Conservation (phyloP, 2,797 vertebrate genomes). For the Luscinia megarhynchos region DNA sequence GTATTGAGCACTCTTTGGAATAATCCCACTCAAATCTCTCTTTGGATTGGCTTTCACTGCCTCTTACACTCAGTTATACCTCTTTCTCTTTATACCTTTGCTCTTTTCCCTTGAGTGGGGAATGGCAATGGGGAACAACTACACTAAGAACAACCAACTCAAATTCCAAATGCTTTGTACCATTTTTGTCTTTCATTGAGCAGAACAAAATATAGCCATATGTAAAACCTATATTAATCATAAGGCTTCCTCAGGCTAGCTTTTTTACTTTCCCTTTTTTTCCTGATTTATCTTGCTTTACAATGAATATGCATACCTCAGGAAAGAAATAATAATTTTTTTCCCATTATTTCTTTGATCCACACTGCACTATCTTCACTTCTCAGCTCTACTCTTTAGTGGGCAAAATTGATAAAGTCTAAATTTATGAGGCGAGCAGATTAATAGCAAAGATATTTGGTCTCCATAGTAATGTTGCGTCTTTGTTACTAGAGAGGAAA, state of each 20-base stretch:
- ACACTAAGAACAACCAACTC: not conserved
- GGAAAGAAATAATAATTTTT: conserved; percentile 13
- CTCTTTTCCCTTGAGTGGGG: not conserved
- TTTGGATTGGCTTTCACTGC: not conserved
- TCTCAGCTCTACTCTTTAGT: not conserved
- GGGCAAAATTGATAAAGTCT: not conserved
- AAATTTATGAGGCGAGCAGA: not conserved
- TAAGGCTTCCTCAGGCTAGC: conserved; percentile 17
- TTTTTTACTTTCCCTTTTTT: conserved; percentile 28
- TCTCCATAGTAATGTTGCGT: not conserved
- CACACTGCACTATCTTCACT: not conserved
- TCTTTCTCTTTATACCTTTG: not conserved
- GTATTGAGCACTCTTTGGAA: not conserved
- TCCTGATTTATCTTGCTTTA: conserved; percentile 31
- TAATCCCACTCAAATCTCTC: not conserved
- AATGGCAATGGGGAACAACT: not conserved
- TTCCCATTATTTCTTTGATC: conserved; percentile 15
- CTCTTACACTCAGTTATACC: not conserved
- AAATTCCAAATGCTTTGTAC: conserved; percentile 6
- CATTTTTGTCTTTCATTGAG: conserved; percentile 44
- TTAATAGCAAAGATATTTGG: conserved; percentile 32
- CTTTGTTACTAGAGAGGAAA: not conserved
- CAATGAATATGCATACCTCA: not conserved
- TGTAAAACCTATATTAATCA: conserved; percentile 5
- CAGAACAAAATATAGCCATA: conserved; percentile 23